phyloP scores from a whole-genome alignment of 1,140 invertebrate genomes.

The Pseudomyrmex sp. region DNA sequence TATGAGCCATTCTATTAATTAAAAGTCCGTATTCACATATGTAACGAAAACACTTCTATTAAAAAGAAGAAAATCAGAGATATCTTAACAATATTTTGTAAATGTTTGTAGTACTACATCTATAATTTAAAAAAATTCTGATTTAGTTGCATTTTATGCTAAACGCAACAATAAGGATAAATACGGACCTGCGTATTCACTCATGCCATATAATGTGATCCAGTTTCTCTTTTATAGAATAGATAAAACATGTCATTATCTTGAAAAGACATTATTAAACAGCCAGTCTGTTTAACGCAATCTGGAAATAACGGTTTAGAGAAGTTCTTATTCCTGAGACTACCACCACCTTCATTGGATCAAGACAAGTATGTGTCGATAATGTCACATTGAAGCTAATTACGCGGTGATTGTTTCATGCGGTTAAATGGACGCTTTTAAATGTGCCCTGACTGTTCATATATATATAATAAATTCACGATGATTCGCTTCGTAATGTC shows the following conservation, averaged over 20 bases:
- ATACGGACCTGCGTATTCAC: not conserved
- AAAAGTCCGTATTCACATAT: constrained; percentile 1
- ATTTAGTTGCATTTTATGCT: not conserved
- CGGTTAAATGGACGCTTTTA: constrained; percentile 36
- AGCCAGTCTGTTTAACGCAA: constrained; percentile 9
- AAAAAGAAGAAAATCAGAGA: not conserved
- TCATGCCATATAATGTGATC: not conserved
- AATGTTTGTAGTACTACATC: too few relatives aligned
- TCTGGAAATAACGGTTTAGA: constrained; percentile 60
- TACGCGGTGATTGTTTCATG: not conserved
- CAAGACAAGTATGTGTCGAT: constrained; percentile 57
- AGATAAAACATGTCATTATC: constrained; percentile 3
- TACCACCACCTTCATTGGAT: constrained; percentile 4
- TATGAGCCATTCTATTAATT: constrained; percentile 26
- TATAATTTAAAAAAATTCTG: not conserved
- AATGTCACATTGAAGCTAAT: constrained; percentile 45
- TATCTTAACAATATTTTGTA: too few relatives aligned
- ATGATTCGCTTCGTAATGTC: constrained; percentile 33
- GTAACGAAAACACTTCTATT: not conserved
- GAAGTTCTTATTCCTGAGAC: constrained; percentile 7
- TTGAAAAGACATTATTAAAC: constrained; percentile 32
- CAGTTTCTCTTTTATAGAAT: constrained; percentile 21
- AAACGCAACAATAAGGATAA: constrained; percentile 14
- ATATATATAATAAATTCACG: constrained; percentile 46
- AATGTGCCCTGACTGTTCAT: constrained; percentile 17